Conservation (phyloP, 2,888 invertebrate genomes). For the Drosophila histrio region DNA sequence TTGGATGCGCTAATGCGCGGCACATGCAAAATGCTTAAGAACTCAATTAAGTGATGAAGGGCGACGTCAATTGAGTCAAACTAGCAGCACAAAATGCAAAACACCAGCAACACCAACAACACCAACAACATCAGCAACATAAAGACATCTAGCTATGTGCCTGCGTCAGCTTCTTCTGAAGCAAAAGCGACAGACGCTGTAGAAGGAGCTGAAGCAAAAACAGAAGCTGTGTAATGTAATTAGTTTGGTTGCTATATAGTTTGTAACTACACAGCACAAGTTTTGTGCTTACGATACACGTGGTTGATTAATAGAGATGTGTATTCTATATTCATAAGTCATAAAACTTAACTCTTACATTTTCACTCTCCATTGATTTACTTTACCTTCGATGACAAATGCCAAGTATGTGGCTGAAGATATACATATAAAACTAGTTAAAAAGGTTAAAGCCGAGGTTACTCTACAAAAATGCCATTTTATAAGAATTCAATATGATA, state of each 20-base stretch:
- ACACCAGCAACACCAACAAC: slow-evolving; percentile 8
- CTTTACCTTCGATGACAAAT: neutral
- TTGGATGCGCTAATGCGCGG: slow-evolving; percentile 51
- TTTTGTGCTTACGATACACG: neutral
- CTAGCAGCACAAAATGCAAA: slow-evolving; percentile 15
- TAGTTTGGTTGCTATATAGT: slow-evolving; percentile 28
- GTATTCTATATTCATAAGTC: slow-evolving; percentile 2
- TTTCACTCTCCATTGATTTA: neutral
- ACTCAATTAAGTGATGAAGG: slow-evolving; percentile 64
- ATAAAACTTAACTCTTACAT: neutral
- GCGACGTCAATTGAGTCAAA: slow-evolving; percentile 41
- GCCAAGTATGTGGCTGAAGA: neutral
- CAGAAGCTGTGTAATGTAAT: slow-evolving; percentile 32
- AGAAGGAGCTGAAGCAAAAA: neutral
- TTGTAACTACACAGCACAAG: neutral
- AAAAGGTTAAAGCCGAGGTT: no score
- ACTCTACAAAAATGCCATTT: no score
- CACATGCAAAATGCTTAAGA: slow-evolving; percentile 60
- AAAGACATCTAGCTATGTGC: neutral
- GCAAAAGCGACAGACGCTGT: neutral
- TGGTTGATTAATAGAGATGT: slow-evolving; percentile 2
- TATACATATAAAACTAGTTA: no score
- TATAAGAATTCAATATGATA: no score
- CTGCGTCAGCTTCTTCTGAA: slow-evolving; percentile 4
- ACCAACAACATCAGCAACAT: neutral